Evolutionary conservation across 64 coral and sea anemone genomes (phyloP), one percentile per base, ranked within the genome.

Genomic region (Platygyra sinensis): DNA sequence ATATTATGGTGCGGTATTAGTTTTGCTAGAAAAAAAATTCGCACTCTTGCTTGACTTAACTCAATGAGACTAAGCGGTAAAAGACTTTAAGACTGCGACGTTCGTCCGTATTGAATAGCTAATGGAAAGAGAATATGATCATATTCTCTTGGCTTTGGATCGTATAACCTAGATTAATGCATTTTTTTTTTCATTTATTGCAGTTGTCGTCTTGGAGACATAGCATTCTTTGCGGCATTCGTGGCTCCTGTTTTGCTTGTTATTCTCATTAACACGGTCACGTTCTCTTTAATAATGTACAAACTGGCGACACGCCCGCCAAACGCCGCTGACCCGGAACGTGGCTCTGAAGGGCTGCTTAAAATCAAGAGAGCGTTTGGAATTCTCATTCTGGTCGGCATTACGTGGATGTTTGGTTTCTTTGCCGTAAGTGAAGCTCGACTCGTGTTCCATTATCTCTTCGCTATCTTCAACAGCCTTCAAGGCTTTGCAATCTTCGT

Each of bases 401-500:
- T 99, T 13, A 93, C 97, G 5, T 99, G 97, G 97, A 76, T 96
- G 84, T 95, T 99, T 28, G 97, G 97, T 20, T 95, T 95, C 62
- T 87, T 99, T 24, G 97, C 97, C 4, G 80, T 99, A 10, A 90
- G 88, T 31, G 87, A 89, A 12, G 85, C 88, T 10, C 89, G 94
- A 64, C 88, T 99, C 72, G 88, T 94, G n/a, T 96, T 99, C 65
- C 94, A 95, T 15, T 99, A 99, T 28, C 49, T 96, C 3, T 99
- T 99, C 67, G 82, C 88, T 12, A 80, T 99, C 64, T 92, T 89
- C 54, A 99, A 99, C 88, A 96, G 93, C 52, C 88, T 99, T 72
- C 97, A 99, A 86, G 97, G 97, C 13, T 94, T 99, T 88, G 86
- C 91, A 33, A 96, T 99, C 57, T 99, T 99, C 82, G 73, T 99